phyloP scores from a whole-genome alignment of 2,797 vertebrate genomes.

The Hippoglossus hippoglossus region DNA sequence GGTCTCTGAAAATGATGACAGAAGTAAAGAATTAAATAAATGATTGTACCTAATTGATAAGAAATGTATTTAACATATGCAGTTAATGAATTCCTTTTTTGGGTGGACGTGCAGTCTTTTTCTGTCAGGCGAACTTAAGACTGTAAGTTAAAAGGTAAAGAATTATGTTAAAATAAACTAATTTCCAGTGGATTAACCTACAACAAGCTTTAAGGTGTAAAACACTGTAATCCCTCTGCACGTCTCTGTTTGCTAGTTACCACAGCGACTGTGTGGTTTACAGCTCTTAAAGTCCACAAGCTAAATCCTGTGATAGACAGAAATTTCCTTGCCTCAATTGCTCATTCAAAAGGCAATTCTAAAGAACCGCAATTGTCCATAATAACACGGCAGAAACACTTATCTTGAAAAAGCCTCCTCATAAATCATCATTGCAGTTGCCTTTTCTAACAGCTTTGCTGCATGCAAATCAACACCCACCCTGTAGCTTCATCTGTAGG shows the following conservation, averaged over 20 bases:
- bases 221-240: conserved; percentile 15
- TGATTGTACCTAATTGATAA: no score
- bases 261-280: conserved; percentile 8
- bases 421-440: conserved; percentile 32
- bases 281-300: conserved; percentile 3
- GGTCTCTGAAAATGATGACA: no score
- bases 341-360: conserved; percentile 32
- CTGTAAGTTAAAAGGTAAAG: not conserved
- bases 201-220: not conserved
- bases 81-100: not conserved
- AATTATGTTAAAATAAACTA: not conserved
- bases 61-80: not conserved
- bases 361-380: conserved; percentile 4
- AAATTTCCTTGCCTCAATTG: conserved; percentile 8
- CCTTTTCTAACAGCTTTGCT: conserved; percentile 16
- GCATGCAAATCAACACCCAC: conserved; percentile 38
- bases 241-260: conserved; percentile 18
- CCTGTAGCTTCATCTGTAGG: not conserved
- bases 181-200: conserved; percentile 4
- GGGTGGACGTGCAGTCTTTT: not conserved
- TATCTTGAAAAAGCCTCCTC: conserved; percentile 22
- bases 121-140: not conserved
- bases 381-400: conserved; percentile 23
- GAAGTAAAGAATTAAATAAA: no score
- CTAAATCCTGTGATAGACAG: conserved; percentile 11